These are phyloP conservation scores for Gadopsis bispinosus DNA, from an alignment of 2,797 vertebrate genomes.

Conservation along the genomic window DNA sequence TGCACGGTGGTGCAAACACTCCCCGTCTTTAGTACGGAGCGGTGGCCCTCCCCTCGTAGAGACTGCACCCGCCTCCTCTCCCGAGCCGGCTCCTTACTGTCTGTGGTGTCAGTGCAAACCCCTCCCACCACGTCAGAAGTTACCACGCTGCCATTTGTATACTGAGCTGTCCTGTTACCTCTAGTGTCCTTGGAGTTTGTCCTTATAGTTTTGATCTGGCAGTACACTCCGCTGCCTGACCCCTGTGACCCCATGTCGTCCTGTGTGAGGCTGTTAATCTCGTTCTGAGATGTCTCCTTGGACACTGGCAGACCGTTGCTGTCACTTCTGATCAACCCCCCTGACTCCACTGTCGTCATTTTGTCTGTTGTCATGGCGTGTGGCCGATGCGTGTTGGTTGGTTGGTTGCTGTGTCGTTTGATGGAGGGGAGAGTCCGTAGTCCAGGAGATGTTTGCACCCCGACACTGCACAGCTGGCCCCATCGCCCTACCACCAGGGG, in stretches of 20 bases:
- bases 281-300: slow-evolving; percentile 82
- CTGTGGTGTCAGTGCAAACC: slow-evolving; percentile 81
- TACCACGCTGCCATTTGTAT: slow-evolving; percentile 85
- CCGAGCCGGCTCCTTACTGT: slow-evolving; percentile 55
- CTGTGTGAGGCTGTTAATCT: slow-evolving; percentile 81
- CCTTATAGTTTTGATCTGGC: slow-evolving; percentile 79
- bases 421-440: slow-evolving; percentile 91
- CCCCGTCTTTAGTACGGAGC: slow-evolving; percentile 66
- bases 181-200: slow-evolving; percentile 72
- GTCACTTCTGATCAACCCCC: slow-evolving; percentile 66
- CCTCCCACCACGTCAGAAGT: slow-evolving; percentile 84
- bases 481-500: slow-evolving; percentile 85
- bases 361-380: slow-evolving; percentile 66
- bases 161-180: slow-evolving; percentile 79
- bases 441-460: slow-evolving; percentile 96
- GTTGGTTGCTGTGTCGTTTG: slow-evolving; percentile 85
- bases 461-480: slow-evolving; percentile 89
- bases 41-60: slow-evolving; percentile 75
- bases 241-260: slow-evolving; percentile 81
- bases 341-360: slow-evolving; percentile 62
- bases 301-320: slow-evolving; percentile 62
- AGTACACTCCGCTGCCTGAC: slow-evolving; percentile 82
- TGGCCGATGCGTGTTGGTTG: slow-evolving; percentile 48
- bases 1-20: slow-evolving; percentile 68
- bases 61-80: slow-evolving; percentile 81